Conservation (phyloP, 2,113 vertebrate genomes). For the Diphyllodes magnificus region DNA sequence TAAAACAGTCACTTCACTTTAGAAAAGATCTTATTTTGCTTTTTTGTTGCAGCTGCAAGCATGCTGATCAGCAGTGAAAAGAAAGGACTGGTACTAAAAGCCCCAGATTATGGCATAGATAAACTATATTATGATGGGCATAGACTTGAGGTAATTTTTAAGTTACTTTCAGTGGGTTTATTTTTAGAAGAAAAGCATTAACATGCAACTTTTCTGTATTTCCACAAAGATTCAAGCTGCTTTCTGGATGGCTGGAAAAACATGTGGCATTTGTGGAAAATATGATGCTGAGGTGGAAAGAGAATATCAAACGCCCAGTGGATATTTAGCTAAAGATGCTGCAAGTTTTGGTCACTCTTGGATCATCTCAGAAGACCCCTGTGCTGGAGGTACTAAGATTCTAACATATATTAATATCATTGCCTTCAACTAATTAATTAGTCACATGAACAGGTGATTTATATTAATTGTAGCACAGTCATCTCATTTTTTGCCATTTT, state of each 20-base stretch:
- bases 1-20: background rate
- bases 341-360: slow-evolving; percentile 77
- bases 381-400: slow-evolving; percentile 53
- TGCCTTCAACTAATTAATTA: background rate
- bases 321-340: slow-evolving; percentile 61
- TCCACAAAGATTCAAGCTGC: slow-evolving; percentile 70
- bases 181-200: background rate
- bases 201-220: background rate
- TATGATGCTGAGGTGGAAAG: slow-evolving; percentile 73
- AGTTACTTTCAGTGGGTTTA: background rate
- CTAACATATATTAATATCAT: background rate
- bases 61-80: slow-evolving; percentile 13
- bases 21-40: background rate
- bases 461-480: background rate
- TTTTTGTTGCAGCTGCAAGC: slow-evolving; percentile 6
- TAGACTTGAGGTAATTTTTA: slow-evolving; percentile 3
- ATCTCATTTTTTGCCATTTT: background rate
- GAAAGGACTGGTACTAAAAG: slow-evolving; percentile 30
- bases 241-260: slow-evolving; percentile 81
- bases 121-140: slow-evolving; percentile 46
- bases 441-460: background rate
- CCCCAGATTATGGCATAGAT: slow-evolving; percentile 33
- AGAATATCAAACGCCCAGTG: slow-evolving; percentile 73
- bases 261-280: slow-evolving; percentile 79
- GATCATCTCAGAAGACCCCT: slow-evolving; percentile 73